Evolutionary conservation across 2,888 invertebrate species (phyloP), one percentile per base, ranked within the genome.

Genomic region (Aspidiotus rigidus): DNA sequence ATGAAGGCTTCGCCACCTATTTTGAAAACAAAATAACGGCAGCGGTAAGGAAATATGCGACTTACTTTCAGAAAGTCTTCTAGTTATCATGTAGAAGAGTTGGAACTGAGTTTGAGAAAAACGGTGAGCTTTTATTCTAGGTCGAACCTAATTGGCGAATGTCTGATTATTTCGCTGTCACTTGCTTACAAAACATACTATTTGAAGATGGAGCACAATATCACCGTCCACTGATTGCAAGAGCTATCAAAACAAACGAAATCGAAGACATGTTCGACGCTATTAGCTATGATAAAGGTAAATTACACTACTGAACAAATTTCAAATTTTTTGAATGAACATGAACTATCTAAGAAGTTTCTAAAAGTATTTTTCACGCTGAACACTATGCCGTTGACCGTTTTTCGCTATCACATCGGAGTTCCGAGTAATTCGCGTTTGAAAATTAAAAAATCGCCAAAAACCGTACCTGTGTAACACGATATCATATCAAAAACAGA

Each of bases 241-340:
- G 77, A 0, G 83, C 86, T 0, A 81, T 81, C 8, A 83, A 82
- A 9, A 84, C 85, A 0, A 75, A 75, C 0, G 80, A 86, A 72
- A 82, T 87, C 7, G 78, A 80, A 7, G 78, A 77, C 0, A 84
- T 85, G 81, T 89, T 89, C 74, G 84, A 84, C 49, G 81, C 80
- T 1, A 83, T 89, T 70, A 82, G 84, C 0, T 89, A 89, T 75
- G 83, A 83, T 72, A 89, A 90, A 76, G 87, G 85, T 83, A 76
- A 28, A n/a, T n/a, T n/a, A n/a, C n/a, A n/a, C n/a, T n/a, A n/a
- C n/a, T n/a, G n/a, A n/a, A n/a, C n/a, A n/a, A n/a, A n/a, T n/a
- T n/a, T n/a, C n/a, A n/a, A n/a, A n/a, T n/a, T n/a, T n/a, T n/a
- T n/a, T n/a, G n/a, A n/a, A n/a, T n/a, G n/a, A n/a, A n/a, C n/a